A percentile compares a stretch with the other conserved stretches of the same genome.
Conservation (phyloP, 1,140 invertebrate genomes). For the Pachypeltis micranthus region DNA sequence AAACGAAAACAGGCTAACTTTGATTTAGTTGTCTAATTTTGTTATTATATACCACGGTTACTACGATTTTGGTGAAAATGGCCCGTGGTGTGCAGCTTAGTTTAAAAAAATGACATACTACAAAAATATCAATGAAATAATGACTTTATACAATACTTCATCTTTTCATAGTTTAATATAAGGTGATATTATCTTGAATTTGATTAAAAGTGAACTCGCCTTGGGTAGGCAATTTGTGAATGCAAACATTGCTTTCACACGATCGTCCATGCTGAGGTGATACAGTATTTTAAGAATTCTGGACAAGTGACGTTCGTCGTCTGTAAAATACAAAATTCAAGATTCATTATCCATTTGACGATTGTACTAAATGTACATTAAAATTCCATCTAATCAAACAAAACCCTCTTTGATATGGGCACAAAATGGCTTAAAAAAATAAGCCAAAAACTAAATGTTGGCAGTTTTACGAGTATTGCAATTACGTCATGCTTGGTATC, state of each 20-base stretch:
- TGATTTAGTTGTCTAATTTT: too few relatives aligned
- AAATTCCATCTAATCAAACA: too few relatives aligned
- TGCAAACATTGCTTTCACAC: slow-evolving; percentile 88
- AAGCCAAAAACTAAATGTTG: too few relatives aligned
- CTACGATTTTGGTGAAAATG: too few relatives aligned
- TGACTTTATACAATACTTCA: neutral
- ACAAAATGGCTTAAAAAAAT: too few relatives aligned
- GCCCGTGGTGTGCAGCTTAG: too few relatives aligned
- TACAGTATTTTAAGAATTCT: slow-evolving; percentile 84
- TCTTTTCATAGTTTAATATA: neutral
- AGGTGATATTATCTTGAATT: neutral
- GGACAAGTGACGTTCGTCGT: slow-evolving; percentile 70
- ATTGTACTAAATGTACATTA: too few relatives aligned
- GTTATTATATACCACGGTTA: too few relatives aligned
- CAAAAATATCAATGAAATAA: neutral
- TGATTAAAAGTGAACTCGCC: slow-evolving; percentile 38
- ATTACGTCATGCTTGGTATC: too few relatives aligned
- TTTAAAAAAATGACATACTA: slow-evolving; percentile 11
- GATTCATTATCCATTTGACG: neutral
- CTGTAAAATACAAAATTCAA: slow-evolving; percentile 39
- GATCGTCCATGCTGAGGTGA: slow-evolving; percentile 89
- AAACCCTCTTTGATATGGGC: too few relatives aligned
- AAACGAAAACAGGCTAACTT: too few relatives aligned
- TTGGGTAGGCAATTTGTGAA: slow-evolving; percentile 88
- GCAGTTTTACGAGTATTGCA: too few relatives aligned